These are phyloP conservation scores for Sarcophaga peregrina DNA, from an alignment of 1,140 invertebrate genomes.

Conservation along the genomic window DNA sequence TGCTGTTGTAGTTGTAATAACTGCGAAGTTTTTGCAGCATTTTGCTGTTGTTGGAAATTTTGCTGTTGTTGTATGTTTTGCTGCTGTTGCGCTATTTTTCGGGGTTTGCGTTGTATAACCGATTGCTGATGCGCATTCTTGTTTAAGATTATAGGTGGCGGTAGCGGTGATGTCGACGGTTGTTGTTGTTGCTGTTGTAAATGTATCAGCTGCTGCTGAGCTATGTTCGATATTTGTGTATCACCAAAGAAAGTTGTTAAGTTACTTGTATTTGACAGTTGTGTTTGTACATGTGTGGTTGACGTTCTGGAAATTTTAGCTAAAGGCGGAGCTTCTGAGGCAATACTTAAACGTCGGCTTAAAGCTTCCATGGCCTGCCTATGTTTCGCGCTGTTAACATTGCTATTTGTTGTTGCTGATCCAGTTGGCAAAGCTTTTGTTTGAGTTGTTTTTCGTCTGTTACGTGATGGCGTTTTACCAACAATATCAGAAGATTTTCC, in stretches of 20 bases:
- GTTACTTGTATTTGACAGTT: not conserved
- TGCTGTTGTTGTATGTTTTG: conserved; percentile 30
- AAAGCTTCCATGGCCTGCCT: not conserved
- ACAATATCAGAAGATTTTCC: not conserved
- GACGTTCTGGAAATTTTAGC: not conserved
- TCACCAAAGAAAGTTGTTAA: conserved; percentile 2
- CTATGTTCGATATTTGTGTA: conserved; percentile 8
- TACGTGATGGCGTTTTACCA: conserved; percentile 20
- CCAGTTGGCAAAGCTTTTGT: not conserved
- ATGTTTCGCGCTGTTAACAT: not conserved
- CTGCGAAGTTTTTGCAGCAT: not conserved
- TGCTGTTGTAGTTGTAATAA: conserved; percentile 23
- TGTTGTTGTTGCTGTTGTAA: conserved; percentile 44
- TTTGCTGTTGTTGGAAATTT: not conserved
- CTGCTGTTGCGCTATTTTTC: conserved; percentile 26
- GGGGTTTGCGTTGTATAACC: conserved; percentile 33
- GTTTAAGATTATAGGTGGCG: conserved; percentile 37
- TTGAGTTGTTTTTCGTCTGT: conserved; percentile 31
- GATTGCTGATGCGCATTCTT: conserved; percentile 26
- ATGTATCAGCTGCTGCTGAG: conserved; percentile 30
- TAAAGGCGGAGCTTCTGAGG: not conserved
- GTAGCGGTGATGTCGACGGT: conserved; percentile 31
- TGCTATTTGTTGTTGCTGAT: not conserved
- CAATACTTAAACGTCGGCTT: conserved; percentile 10
- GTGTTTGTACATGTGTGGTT: conserved; percentile 21